Evolutionary conservation across 2,113 vertebrate species (phyloP).

Genomic region (Rhea pennata): DNA sequence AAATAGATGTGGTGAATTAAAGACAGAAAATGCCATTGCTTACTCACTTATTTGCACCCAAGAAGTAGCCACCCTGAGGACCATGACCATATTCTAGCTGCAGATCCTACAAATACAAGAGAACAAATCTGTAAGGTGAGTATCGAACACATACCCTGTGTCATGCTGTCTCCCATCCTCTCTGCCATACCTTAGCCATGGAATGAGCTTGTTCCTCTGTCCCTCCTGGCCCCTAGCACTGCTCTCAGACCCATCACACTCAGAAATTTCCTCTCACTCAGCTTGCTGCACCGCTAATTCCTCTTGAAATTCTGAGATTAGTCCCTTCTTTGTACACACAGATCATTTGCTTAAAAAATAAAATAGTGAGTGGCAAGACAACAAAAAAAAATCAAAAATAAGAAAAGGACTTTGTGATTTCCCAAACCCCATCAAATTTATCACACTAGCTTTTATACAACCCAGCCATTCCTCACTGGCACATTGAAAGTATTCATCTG

Average conservation of each 20-base stretch:
- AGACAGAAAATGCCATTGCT: background rate
- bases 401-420: background rate
- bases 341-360: background rate
- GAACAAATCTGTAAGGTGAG: background rate
- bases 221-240: background rate
- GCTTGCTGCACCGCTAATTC: background rate
- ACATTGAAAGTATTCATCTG: background rate
- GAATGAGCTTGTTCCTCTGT: background rate
- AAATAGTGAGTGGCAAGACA: background rate
- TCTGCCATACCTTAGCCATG: background rate
- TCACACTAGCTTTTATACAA: background rate
- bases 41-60: slow-evolving; percentile 96
- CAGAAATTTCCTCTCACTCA: background rate
- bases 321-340: background rate
- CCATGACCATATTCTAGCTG: slow-evolving; percentile 91
- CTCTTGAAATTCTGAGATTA: background rate
- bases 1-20: background rate
- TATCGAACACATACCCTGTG: background rate
- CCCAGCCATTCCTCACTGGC: background rate
- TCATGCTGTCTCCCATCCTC: background rate
- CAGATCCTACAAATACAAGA: slow-evolving; percentile 83
- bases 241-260: background rate
- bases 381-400: background rate
- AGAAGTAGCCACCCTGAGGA: slow-evolving; percentile 84
- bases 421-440: background rate